These are phyloP conservation scores for Spilogale gracilis DNA, from an alignment of 2,113 vertebrate species.

Conservation along the genomic window DNA sequence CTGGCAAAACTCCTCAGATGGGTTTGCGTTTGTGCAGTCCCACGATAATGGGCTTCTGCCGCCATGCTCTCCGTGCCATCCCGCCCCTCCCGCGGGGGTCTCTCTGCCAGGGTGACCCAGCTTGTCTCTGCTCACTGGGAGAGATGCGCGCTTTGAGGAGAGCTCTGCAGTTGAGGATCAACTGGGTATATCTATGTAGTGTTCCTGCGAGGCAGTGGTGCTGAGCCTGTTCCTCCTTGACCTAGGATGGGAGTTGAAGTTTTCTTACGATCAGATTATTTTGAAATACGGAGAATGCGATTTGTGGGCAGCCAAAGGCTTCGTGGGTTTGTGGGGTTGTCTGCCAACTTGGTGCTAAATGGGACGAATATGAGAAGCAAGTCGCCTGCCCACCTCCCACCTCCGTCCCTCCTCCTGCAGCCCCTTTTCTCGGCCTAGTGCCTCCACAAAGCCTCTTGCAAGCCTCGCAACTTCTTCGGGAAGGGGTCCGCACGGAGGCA, in stretches of 20 bases:
- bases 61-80: background rate
- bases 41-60: background rate
- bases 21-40: conserved; percentile 55
- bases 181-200: background rate
- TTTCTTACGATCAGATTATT: conserved; percentile 54
- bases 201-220: background rate
- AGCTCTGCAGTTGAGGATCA: background rate
- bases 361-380: conserved; percentile 60
- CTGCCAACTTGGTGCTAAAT: conserved; percentile 74
- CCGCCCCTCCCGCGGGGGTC: background rate
- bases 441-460: background rate
- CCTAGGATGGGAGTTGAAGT: conserved; percentile 56
- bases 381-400: conserved; percentile 52
- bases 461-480: background rate
- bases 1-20: conserved; percentile 61
- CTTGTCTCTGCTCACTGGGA: background rate
- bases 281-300: conserved; percentile 42
- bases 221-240: conserved; percentile 2
- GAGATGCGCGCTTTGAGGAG: background rate
- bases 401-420: background rate
- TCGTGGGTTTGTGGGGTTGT: conserved; percentile 54
- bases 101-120: background rate
- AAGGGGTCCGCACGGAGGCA: background rate
- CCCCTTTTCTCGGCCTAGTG: background rate
- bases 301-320: conserved; percentile 2